Percentiles rank a stretch among this genome's conserved stretches.
Evolutionary conservation across 2,888 invertebrate genomes (phyloP).

Genomic region (Masnerella sp.): DNA sequence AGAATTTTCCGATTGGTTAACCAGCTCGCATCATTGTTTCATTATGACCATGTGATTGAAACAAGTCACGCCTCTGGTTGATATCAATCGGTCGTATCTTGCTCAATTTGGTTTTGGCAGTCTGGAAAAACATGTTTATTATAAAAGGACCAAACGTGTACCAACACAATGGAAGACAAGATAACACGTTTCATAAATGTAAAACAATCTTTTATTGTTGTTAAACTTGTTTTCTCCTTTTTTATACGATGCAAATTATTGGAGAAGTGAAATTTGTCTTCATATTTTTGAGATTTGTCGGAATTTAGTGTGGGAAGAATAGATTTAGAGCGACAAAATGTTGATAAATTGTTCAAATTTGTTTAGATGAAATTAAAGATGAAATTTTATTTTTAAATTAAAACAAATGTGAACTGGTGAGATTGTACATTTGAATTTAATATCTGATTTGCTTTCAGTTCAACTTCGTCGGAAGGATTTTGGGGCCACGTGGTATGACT

Average conservation of each 20-base stretch:
- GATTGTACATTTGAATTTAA: no score
- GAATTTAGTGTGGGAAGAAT: no score
- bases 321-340: no score
- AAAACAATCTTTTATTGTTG: no score
- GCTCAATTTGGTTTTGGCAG: slow-evolving; percentile 19
- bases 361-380: no score
- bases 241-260: no score
- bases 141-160: neutral
- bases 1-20: slow-evolving; percentile 44
- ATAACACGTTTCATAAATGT: no score
- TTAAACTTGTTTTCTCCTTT: no score
- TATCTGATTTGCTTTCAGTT: slow-evolving; percentile 86
- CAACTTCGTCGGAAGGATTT: slow-evolving; percentile 99
- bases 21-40: slow-evolving; percentile 33
- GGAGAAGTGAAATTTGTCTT: no score
- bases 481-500: slow-evolving; percentile 99
- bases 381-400: neutral
- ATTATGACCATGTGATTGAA: slow-evolving; percentile 42
- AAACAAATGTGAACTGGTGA: neutral
- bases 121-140: slow-evolving; percentile 6
- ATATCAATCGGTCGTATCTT: slow-evolving; percentile 31
- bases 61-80: slow-evolving; percentile 42
- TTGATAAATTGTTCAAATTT: no score
- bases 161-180: no score
- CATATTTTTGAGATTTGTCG: no score